Evolutionary conservation across 2,797 vertebrate genomes (phyloP).

Genomic region (Lindbergichthys nudifrons): DNA sequence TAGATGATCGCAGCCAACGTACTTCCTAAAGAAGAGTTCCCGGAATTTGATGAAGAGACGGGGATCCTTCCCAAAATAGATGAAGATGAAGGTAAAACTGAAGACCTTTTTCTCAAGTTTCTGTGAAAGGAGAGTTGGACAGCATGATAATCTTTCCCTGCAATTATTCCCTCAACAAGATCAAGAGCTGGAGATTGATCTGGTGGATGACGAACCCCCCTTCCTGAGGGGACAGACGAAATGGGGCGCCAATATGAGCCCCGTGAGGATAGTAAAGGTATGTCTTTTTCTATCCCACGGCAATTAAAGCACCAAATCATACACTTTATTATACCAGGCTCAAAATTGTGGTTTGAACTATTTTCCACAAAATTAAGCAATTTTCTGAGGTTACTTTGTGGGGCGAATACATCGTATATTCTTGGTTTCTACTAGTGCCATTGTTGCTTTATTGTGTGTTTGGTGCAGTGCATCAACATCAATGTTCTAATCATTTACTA

Average conservation of each 20-base stretch:
- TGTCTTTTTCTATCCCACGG: not conserved
- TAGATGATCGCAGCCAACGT: constrained; percentile 97
- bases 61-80: constrained; percentile 95
- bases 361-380: no score
- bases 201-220: constrained; percentile 94
- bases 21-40: constrained; percentile 94
- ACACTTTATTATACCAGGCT: no score
- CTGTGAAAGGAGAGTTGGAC: not conserved
- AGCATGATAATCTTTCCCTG: not conserved
- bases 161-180: constrained; percentile 16
- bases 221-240: constrained; percentile 94
- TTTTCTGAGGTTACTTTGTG: no score
- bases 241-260: constrained; percentile 93
- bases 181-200: constrained; percentile 90
- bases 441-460: no score
- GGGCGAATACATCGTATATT: no score
- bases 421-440: no score
- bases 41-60: constrained; percentile 94
- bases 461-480: no score
- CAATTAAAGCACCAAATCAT: no score
- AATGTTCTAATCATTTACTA: no score
- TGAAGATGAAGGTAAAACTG: constrained; percentile 90
- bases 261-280: constrained; percentile 95
- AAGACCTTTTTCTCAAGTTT: rapidly evolving
- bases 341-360: no score